Evolutionary conservation across 2,113 vertebrate genomes (phyloP).

Genomic region (Paedocypris sp.): DNA sequence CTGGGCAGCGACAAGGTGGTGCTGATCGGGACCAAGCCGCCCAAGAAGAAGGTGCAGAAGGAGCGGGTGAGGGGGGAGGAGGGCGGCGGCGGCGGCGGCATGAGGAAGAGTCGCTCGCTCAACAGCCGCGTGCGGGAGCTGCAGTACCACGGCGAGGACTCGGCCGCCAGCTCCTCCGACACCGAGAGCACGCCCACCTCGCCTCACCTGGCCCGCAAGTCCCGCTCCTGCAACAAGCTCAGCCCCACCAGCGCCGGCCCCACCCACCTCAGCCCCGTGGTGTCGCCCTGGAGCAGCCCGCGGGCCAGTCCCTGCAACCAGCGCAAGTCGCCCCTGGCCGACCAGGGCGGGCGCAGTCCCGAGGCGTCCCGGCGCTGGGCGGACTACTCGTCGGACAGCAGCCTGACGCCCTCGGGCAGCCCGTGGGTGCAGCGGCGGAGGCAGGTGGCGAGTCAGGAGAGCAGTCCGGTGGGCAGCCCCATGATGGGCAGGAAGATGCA

Average conservation of each 20-base stretch:
- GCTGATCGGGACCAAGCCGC: slow-evolving; percentile 84
- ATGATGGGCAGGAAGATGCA: slow-evolving; percentile 77
- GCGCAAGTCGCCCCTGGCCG: slow-evolving; percentile 77
- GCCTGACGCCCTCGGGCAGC: slow-evolving; percentile 83
- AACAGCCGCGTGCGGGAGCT: slow-evolving; percentile 87
- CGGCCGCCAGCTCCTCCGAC: slow-evolving; percentile 88
- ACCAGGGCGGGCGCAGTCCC: slow-evolving; percentile 61
- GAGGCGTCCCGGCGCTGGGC: slow-evolving; percentile 66
- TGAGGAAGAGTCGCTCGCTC: slow-evolving; percentile 69
- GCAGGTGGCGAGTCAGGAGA: slow-evolving; percentile 77
- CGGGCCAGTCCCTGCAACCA: slow-evolving; percentile 72
- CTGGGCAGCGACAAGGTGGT: slow-evolving; percentile 68
- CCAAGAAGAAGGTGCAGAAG: slow-evolving; percentile 86
- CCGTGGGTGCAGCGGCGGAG: slow-evolving; percentile 91
- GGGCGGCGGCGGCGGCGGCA: slow-evolving; percentile 26
- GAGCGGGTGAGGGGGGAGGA: slow-evolving; percentile 68
- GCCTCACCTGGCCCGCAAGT: slow-evolving; percentile 69
- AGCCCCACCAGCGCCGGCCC: slow-evolving; percentile 62
- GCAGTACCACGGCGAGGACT: slow-evolving; percentile 82
- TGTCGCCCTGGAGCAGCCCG: slow-evolving; percentile 87
- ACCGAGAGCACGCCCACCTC: slow-evolving; percentile 85
- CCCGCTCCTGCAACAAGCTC: slow-evolving; percentile 61
- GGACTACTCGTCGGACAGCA: slow-evolving; percentile 93
- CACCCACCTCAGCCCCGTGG: slow-evolving; percentile 81
- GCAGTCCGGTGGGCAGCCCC: slow-evolving; percentile 76